phyloP scores from a whole-genome alignment of 2,888 invertebrate species.

The Hyppa rectilinea region DNA sequence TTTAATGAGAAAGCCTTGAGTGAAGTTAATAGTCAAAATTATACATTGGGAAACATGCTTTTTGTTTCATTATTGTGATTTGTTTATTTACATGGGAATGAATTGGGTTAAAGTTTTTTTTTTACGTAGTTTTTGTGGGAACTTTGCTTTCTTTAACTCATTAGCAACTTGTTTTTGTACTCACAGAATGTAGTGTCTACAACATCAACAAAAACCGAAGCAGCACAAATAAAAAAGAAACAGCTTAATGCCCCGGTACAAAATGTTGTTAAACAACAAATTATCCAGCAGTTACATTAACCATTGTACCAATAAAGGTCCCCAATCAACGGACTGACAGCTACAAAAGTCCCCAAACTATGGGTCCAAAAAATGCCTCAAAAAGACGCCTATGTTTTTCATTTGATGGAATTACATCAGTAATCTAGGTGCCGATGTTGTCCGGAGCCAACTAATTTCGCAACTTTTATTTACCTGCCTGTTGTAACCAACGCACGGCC shows the following conservation, averaged over 20 bases:
- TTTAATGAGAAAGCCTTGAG: too few relatives aligned
- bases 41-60: too few relatives aligned
- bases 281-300: constrained; percentile 19
- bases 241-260: background rate
- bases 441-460: constrained; percentile 63
- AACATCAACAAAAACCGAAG: background rate
- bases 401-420: constrained; percentile 60
- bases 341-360: constrained; percentile 36
- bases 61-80: too few relatives aligned
- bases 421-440: constrained; percentile 59
- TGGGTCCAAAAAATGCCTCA: constrained; percentile 30
- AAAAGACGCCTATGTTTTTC: constrained; percentile 40
- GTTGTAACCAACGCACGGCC: constrained; percentile 54
- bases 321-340: constrained; percentile 53
- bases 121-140: background rate
- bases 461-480: constrained; percentile 65
- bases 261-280: background rate
- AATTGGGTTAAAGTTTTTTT: constrained; percentile 17
- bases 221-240: background rate
- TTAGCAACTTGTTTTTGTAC: too few relatives aligned
- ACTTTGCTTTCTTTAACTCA: background rate
- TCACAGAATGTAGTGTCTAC: background rate
- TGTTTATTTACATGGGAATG: constrained; percentile 44
- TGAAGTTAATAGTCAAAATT: too few relatives aligned
- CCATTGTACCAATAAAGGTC: constrained; percentile 43